phyloP scores from a whole-genome alignment of 1,140 invertebrate genomes.

The Neoseiulus cucumeris region DNA sequence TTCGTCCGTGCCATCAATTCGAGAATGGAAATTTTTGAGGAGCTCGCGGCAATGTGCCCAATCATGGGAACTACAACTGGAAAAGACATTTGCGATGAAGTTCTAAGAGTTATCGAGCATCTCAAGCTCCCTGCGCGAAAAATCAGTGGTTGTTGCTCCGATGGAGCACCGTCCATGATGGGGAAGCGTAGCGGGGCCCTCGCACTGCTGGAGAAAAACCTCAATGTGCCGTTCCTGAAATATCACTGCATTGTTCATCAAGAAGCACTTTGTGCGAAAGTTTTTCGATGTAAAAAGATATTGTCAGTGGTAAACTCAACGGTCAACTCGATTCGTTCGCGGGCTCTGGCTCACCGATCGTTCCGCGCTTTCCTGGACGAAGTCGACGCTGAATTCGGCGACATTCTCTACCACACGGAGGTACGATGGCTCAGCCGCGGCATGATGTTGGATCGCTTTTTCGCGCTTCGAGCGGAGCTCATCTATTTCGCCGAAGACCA shows the following conservation, averaged over 20 bases:
- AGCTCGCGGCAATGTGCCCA: too few species aligned
- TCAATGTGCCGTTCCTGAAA: slow-evolving; percentile 13
- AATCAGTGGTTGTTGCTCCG: too few species aligned
- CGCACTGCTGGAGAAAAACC: too few species aligned
- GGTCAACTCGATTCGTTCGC: slow-evolving; percentile 24
- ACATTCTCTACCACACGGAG: slow-evolving; percentile 21
- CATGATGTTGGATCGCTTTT: slow-evolving; percentile 21
- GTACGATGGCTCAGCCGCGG: slow-evolving; percentile 23
- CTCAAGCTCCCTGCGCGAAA: too few species aligned
- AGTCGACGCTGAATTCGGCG: slow-evolving; percentile 22
- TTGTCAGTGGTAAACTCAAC: slow-evolving; percentile 22
- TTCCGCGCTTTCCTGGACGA: slow-evolving; percentile 24
- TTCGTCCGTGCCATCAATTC: too few species aligned
- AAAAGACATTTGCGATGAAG: too few species aligned
- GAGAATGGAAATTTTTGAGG: too few species aligned
- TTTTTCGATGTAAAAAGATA: slow-evolving; percentile 19
- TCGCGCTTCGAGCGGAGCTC: slow-evolving; percentile 20
- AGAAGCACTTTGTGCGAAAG: slow-evolving; percentile 21
- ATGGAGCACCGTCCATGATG: too few species aligned
- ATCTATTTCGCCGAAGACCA: slow-evolving; percentile 17
- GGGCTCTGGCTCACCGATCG: slow-evolving; percentile 22
- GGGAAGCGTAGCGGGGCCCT: too few species aligned
- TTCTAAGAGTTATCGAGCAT: too few species aligned
- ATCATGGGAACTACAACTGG: too few species aligned
- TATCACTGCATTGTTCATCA: slow-evolving; percentile 26